These are phyloP conservation scores for Athene cunicularia DNA, from an alignment of 2,113 vertebrate species.

Conservation along the genomic window DNA sequence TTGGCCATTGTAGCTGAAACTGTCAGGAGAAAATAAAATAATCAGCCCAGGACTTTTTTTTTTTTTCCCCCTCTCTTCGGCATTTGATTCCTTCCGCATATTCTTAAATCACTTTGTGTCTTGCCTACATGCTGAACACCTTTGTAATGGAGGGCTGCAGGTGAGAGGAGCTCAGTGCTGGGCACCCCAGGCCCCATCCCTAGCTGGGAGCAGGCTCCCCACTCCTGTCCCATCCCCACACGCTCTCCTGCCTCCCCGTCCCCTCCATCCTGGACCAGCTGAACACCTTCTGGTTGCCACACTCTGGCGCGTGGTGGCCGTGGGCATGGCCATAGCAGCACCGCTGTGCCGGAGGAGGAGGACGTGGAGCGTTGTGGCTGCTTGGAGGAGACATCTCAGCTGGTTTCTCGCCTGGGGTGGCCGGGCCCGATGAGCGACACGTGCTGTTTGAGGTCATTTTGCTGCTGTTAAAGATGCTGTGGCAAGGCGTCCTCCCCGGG, in stretches of 20 bases:
- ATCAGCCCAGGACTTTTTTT: neutral
- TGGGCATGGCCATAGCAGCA: accelerated
- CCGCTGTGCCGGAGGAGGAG: too few species aligned
- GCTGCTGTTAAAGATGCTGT: neutral
- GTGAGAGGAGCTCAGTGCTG: neutral
- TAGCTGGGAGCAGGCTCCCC: accelerated
- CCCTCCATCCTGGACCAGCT: neutral
- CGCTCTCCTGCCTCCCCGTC: neutral
- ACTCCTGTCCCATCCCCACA: accelerated
- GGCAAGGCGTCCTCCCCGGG: neutral
- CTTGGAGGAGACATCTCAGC: neutral
- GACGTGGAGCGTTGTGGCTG: accelerated
- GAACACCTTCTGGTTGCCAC: neutral
- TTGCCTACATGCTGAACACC: neutral
- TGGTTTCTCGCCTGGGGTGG: neutral
- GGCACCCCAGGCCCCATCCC: accelerated
- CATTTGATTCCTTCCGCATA: neutral
- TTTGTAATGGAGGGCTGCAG: neutral
- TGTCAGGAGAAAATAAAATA: slow-evolving; percentile 68
- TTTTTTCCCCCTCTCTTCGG: neutral
- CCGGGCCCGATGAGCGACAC: accelerated
- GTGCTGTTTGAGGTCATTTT: neutral
- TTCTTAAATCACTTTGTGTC: neutral
- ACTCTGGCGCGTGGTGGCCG: accelerated
- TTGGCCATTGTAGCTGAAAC: slow-evolving; percentile 50